Evolutionary conservation across 2,797 vertebrate genomes (phyloP), one percentile per base, ranked within the genome.

Genomic region (Sebastes minor): DNA sequence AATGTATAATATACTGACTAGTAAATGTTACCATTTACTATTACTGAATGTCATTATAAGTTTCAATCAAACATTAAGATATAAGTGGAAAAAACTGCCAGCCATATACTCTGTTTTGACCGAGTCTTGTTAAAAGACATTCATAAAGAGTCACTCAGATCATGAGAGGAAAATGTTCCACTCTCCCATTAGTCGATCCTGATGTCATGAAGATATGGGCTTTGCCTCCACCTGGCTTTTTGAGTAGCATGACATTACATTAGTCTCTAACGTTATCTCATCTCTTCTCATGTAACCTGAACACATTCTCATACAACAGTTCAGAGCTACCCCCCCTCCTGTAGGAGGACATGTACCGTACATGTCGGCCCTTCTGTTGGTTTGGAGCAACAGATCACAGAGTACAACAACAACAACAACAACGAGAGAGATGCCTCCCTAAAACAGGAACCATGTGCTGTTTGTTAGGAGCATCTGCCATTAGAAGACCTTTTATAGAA

Each of bases 171-270:
- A 78, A 12, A 64, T 6, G 3, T 42, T 64, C 35, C 60, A 22
- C 60, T 62, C 20, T n/a, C 20, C 35, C 38, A 28, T 57, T 28
- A 55, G 76, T 83, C 32, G 16, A 61, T 68, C 63, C 38, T 74
- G 59, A 82, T 33, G 72, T 78, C 25, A 82, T 65, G 28, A 61
- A 59, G 42, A 79, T 28, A 8, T 16, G 52, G 35, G 57, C 38
- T 84, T 64, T 62, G 27, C 56, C 49, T 86, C 76, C 80, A 83
- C 79, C 83, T 86, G 63, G 52, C 33, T 81, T 78, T 71, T 57
- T 65, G 80, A 87, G 80, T 53, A 74, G 90, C 90, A 83, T 92
- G 89, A 90, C 89, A 93, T 93, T 88, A 81, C 77, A 88, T 93
- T 93, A 90, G 49, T 72, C 74, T 65, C 71, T 49, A 76, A 71